Percentiles rank a stretch among this genome's conserved stretches.
Evolutionary conservation across 1,140 invertebrate genomes (phyloP).

Genomic region (Drosophila gunungcola): DNA sequence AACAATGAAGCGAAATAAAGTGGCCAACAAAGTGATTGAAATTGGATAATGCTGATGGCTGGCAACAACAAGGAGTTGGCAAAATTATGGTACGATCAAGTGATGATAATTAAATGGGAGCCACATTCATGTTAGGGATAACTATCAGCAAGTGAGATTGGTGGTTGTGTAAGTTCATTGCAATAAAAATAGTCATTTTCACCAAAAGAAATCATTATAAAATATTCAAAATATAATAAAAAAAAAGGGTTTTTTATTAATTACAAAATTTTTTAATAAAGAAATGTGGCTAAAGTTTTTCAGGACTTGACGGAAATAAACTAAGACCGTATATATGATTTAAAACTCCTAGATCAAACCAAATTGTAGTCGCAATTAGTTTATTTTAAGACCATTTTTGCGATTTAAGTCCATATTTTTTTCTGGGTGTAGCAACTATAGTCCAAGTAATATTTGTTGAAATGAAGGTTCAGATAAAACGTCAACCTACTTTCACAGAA

Average conservation of each 20-base stretch:
- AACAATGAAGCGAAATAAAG: conserved; percentile 69
- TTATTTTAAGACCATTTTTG: too few relatives aligned
- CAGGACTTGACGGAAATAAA: too few relatives aligned
- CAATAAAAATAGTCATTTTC: background rate
- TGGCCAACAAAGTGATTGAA: conserved; percentile 73
- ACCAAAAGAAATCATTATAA: background rate
- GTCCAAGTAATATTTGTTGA: too few relatives aligned
- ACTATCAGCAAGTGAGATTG: background rate
- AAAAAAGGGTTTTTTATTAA: background rate
- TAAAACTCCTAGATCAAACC: too few relatives aligned
- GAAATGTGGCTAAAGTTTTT: too few relatives aligned
- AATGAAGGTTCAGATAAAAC: too few relatives aligned
- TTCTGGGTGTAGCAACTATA: too few relatives aligned
- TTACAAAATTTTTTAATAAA: too few relatives aligned
- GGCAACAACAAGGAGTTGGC: conserved; percentile 29
- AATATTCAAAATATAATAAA: background rate
- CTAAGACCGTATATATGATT: too few relatives aligned
- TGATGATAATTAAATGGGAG: conserved; percentile 29
- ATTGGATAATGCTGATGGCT: conserved; percentile 65
- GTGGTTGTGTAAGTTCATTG: conserved; percentile 2
- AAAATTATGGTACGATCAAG: conserved; percentile 11
- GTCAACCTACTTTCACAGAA: background rate
- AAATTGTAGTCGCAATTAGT: too few relatives aligned
- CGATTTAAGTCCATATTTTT: too few relatives aligned
- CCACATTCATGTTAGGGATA: conserved; percentile 1